Conservation (phyloP, 1,140 invertebrate genomes). For the Drosophila sucinea region DNA sequence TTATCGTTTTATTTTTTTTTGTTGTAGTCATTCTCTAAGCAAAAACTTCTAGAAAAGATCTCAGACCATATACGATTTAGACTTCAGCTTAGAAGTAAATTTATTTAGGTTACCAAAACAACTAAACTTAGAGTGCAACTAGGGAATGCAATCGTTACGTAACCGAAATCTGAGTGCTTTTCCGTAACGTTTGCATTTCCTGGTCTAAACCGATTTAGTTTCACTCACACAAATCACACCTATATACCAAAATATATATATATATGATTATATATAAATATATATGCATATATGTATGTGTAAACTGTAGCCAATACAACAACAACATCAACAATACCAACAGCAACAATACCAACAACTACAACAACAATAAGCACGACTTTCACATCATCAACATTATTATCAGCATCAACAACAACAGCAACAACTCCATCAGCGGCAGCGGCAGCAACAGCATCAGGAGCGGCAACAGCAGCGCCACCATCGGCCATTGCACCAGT, state of each 20-base stretch:
- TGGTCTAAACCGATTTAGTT: neutral
- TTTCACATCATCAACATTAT: constrained; percentile 75
- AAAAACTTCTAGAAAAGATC: neutral
- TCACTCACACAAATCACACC: neutral
- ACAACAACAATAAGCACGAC: constrained; percentile 72
- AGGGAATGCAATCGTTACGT: neutral
- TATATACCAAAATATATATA: constrained; percentile 6
- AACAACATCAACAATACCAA: constrained; percentile 55
- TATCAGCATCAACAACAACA: constrained; percentile 74
- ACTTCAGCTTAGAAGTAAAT: neutral
- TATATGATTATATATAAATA: constrained; percentile 14
- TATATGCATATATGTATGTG: constrained; percentile 37
- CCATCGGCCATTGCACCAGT: constrained; percentile 70
- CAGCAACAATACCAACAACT: constrained; percentile 62
- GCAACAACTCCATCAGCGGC: constrained; percentile 10
- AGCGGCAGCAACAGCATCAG: constrained; percentile 46
- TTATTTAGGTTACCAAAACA: neutral
- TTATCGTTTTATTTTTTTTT: neutral
- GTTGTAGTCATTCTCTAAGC: neutral
- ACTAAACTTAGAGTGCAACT: neutral
- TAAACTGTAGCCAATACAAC: constrained; percentile 64
- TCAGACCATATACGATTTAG: neutral
- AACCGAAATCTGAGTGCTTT: neutral
- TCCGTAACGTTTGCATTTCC: neutral
- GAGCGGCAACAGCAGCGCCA: constrained; percentile 53